phyloP scores from a whole-genome alignment of 2,888 invertebrate genomes.

The Phoenoteleia sp. region DNA sequence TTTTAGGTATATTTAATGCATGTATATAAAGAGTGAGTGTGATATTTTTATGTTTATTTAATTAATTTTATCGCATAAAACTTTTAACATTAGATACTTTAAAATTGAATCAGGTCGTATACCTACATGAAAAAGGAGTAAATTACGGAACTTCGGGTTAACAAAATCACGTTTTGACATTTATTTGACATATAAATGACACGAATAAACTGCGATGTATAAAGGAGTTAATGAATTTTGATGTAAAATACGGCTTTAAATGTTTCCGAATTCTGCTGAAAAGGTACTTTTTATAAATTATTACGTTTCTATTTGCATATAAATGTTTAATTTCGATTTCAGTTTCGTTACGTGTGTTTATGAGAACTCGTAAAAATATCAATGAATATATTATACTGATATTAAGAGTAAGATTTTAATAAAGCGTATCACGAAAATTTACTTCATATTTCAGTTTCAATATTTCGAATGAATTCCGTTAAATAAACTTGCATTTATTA shows the following conservation, averaged over 20 bases:
- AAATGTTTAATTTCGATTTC: constrained; percentile 12
- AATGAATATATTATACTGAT: too few species aligned
- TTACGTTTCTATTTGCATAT: too few species aligned
- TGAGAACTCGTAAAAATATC: too few species aligned
- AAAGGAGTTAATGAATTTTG: constrained; percentile 42
- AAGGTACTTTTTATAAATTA: constrained; percentile 19
- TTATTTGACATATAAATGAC: constrained; percentile 59
- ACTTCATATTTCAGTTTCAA: too few species aligned
- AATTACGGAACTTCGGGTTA: constrained; percentile 48
- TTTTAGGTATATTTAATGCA: too few species aligned
- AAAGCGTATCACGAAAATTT: too few species aligned
- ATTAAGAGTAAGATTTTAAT: too few species aligned
- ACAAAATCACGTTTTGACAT: constrained; percentile 60
- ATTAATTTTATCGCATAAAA: constrained; percentile 50
- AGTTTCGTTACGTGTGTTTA: too few species aligned
- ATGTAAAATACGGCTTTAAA: constrained; percentile 11
- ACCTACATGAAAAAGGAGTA: constrained; percentile 29
- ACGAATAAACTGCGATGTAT: constrained; percentile 46
- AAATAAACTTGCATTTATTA: too few species aligned
- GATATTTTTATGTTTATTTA: constrained; percentile 46
- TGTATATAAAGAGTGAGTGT: too few species aligned
- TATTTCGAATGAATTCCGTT: too few species aligned
- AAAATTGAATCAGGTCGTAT: constrained; percentile 31
- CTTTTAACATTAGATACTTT: constrained; percentile 42
- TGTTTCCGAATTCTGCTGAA: constrained; percentile 18